Base-by-base conservation (phyloP, 2,888 invertebrate species). In the Xanthostigma xanthostigma region DNA sequence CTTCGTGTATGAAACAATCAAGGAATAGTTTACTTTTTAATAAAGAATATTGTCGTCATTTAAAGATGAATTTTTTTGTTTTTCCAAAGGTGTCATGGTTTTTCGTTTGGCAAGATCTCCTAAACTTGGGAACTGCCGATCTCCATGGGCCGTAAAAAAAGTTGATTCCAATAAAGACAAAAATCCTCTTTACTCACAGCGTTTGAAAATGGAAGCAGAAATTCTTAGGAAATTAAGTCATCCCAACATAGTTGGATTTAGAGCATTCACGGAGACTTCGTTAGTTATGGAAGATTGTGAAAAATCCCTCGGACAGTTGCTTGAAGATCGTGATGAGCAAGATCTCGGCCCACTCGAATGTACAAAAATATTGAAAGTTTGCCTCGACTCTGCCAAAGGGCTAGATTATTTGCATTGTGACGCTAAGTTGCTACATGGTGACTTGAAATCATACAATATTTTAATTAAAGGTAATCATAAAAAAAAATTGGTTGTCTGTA, bases 111-210 rank as follows among this genome's bases (percentile, higher is more conserved):
- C 84, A 49, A 71, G 89, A 53, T 84, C 84, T 0, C 85, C 87
- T 0, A 70, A 72, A 55, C 72, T 74, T 1, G 80, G 83, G 8
- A 73, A 76, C 55, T 64, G 73, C 0, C 73, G 79, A n/a, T 90
- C 90, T 0, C 90, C 90, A 0, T 90, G 90, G 90, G 90, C 89
- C 0, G 70, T 91, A 0, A 91, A 91, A 61, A 81, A 84, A 65
- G 62, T 87, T 2, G 73, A 70, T 45, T 64, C 65, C 3, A 68
- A 70, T 13, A 71, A 71, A 55, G 52, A 58, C 8, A 53, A 53
- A 2, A 56, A 57, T 42, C 64, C 60, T 53, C 56, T 68, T 1
- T 69, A 68, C 53, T 64, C 64, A 44, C 68, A 75, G 14, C 73
- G 87, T 1, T 67, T 89, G 39, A 68, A 75, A 51, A 69, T 72